phyloP scores from a whole-genome alignment of 2,888 invertebrate species.

The Tenthredo scrophulariae region DNA sequence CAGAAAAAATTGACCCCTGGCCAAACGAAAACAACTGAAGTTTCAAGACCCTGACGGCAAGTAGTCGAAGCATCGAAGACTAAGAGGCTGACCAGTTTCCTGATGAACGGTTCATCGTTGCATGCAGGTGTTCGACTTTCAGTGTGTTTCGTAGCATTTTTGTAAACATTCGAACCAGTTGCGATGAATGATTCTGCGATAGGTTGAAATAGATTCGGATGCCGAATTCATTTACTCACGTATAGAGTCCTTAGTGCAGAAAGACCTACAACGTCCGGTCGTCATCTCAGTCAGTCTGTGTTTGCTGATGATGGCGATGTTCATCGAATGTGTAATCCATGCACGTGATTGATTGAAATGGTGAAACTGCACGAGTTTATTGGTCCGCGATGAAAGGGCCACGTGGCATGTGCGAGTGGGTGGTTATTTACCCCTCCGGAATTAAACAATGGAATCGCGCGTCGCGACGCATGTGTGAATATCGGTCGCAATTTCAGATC shows the following conservation, averaged over 20 bases:
- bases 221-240: background rate
- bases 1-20: background rate
- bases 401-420: background rate
- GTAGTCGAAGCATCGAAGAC: background rate
- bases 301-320: background rate
- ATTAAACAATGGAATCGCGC: background rate
- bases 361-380: background rate
- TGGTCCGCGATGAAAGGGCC: background rate
- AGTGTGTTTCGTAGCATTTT: background rate
- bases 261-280: background rate
- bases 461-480: background rate
- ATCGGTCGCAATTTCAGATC: background rate
- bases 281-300: background rate
- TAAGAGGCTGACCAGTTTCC: background rate
- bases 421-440: background rate
- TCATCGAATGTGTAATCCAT: background rate
- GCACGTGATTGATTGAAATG: background rate
- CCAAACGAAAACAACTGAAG: background rate
- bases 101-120: background rate
- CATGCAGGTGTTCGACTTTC: background rate
- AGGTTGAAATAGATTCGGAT: background rate
- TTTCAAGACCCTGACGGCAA: background rate
- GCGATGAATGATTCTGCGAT: too few relatives aligned
- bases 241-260: slow-evolving; percentile 1
- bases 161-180: background rate